Evolutionary conservation across 2,888 invertebrate species (phyloP).

Genomic region (Caenorhabditis sp.): DNA sequence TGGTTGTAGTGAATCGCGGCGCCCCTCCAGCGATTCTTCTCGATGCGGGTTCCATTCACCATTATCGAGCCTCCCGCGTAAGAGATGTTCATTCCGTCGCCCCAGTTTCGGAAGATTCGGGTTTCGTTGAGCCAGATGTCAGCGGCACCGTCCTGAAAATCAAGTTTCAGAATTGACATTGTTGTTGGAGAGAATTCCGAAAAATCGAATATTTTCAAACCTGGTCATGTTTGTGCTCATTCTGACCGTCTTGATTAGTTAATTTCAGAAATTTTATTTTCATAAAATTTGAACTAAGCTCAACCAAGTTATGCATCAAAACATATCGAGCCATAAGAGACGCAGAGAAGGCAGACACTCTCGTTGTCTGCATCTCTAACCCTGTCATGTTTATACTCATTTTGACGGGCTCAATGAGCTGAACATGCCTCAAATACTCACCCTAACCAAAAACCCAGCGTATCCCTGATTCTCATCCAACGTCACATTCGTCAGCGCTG

Average conservation of each 20-base stretch:
- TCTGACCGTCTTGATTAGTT: background rate
- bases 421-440: background rate
- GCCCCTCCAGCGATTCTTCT: constrained; percentile 91
- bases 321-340: background rate
- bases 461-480: constrained; percentile 80
- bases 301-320: background rate
- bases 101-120: constrained; percentile 92
- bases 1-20: constrained; percentile 94
- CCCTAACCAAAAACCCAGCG: constrained; percentile 74
- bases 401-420: background rate
- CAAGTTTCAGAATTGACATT: no score
- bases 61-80: constrained; percentile 95
- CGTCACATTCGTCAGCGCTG: constrained; percentile 82
- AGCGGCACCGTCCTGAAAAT: constrained; percentile 90
- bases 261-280: background rate
- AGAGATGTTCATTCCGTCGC: constrained; percentile 96
- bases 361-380: background rate
- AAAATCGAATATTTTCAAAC: no score
- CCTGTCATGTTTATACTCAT: constrained; percentile 3
- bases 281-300: background rate
- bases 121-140: constrained; percentile 95
- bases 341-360: background rate
- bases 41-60: constrained; percentile 91
- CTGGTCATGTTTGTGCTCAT: background rate
- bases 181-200: no score